Conservation (phyloP, 2,797 vertebrate species). For the Enteromius radiatus region DNA sequence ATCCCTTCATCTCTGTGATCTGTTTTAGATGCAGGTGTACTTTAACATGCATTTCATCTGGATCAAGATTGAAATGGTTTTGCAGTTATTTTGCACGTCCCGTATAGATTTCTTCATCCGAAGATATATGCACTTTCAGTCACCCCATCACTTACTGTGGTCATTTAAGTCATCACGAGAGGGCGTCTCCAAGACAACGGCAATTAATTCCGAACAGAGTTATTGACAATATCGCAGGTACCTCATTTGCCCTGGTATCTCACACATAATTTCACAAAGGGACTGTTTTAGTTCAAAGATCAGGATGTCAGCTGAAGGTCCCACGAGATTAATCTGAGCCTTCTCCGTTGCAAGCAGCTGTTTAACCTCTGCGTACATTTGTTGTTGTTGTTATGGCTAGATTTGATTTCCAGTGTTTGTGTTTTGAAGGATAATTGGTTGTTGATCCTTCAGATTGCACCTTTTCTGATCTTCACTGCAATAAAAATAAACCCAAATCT, state of each 20-base stretch:
- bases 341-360: background rate
- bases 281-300: constrained; percentile 9
- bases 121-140: constrained; percentile 3
- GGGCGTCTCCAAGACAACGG: constrained; percentile 42
- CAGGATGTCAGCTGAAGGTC: background rate
- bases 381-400: constrained; percentile 13
- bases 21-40: constrained; percentile 30
- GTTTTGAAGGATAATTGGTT: constrained; percentile 17
- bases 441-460: background rate
- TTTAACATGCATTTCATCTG: constrained; percentile 34
- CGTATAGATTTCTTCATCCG: background rate
- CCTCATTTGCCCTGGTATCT: constrained; percentile 8
- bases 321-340: constrained; percentile 11
- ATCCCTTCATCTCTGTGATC: constrained; percentile 20
- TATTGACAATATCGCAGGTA: constrained; percentile 39
- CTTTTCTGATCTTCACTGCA: background rate
- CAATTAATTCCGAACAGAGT: constrained; percentile 46
- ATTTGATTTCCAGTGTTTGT: constrained; percentile 26
- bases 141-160: background rate
- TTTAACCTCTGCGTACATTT: constrained; percentile 6
- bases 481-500: constrained; percentile 21
- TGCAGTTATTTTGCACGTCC: background rate
- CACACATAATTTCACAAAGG: background rate
- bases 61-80: constrained; percentile 9
- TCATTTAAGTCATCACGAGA: constrained; percentile 33